Evolutionary conservation across 2,113 vertebrate genomes (phyloP).

Genomic region (Hydrolagus affinis): DNA sequence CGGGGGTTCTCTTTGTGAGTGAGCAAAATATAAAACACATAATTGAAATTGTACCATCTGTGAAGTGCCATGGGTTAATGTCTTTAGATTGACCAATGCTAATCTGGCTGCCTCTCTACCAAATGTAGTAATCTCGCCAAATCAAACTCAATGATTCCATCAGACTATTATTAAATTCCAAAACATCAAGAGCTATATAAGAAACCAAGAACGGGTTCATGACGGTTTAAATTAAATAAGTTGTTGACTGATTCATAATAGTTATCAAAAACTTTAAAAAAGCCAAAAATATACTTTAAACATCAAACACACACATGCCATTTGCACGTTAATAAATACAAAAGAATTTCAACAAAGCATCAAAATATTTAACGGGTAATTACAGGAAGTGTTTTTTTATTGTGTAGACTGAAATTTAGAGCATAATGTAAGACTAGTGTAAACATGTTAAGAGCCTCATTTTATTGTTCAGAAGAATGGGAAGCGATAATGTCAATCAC

Average conservation of each 20-base stretch:
- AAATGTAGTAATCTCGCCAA: background rate
- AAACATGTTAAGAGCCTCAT: background rate
- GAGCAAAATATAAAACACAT: background rate
- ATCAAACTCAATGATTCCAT: background rate
- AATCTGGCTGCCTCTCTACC: background rate
- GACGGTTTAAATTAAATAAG: background rate
- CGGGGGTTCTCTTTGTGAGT: too few species aligned
- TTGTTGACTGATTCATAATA: background rate
- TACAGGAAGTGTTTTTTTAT: slow-evolving; percentile 6
- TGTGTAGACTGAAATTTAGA: background rate
- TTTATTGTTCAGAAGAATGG: slow-evolving; percentile 7
- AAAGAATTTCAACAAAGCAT: background rate
- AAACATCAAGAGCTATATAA: background rate
- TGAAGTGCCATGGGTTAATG: background rate
- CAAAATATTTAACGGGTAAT: background rate
- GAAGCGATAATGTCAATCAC: slow-evolving; percentile 27
- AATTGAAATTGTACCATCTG: background rate
- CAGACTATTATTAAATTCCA: background rate
- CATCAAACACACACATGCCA: background rate
- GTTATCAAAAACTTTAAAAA: background rate
- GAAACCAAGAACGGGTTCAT: background rate
- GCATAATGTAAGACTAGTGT: background rate
- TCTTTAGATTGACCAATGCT: background rate
- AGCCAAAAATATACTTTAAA: background rate
- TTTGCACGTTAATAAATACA: background rate